Percentiles rank a stretch among this genome's conserved stretches.
Conservation (phyloP, 2,888 invertebrate genomes). For the Phania funesta region DNA sequence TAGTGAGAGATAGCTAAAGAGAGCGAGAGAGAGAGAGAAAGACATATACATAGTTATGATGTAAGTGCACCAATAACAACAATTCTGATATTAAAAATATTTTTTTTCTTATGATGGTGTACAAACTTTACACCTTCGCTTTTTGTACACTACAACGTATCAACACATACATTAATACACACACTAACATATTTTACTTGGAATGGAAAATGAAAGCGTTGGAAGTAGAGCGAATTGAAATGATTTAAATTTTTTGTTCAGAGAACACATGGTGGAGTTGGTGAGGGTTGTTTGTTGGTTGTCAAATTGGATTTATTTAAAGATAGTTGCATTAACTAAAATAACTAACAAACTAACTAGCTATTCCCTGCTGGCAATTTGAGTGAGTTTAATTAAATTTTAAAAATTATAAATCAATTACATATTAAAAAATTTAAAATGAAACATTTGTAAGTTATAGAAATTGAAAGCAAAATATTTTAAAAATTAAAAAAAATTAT, state of each 20-base stretch:
- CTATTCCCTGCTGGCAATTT: constrained; percentile 70
- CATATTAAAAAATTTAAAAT: neutral
- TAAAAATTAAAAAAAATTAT: constrained; percentile 30
- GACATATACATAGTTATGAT: neutral
- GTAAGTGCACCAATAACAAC: constrained; percentile 29
- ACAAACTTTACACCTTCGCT: constrained; percentile 10
- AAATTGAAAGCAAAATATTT: too few relatives aligned
- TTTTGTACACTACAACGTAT: neutral
- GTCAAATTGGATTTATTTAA: neutral
- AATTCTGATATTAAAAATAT: neutral
- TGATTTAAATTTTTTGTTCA: neutral
- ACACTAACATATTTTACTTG: too few relatives aligned
- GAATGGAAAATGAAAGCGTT: neutral
- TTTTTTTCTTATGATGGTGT: neutral
- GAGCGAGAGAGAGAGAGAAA: neutral
- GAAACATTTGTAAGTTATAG: constrained; percentile 12
- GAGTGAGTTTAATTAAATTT: constrained; percentile 35
- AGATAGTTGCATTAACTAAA: constrained; percentile 34
- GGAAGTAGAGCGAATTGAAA: neutral
- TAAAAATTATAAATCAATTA: constrained; percentile 3
- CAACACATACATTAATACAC: constrained; percentile 8
- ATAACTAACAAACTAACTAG: constrained; percentile 37
- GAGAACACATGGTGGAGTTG: neutral
- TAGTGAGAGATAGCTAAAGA: neutral
- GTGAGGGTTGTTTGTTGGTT: neutral